These are phyloP conservation scores for Sinelater perroti DNA, from an alignment of 2,888 invertebrate genomes.

Conservation along the genomic window DNA sequence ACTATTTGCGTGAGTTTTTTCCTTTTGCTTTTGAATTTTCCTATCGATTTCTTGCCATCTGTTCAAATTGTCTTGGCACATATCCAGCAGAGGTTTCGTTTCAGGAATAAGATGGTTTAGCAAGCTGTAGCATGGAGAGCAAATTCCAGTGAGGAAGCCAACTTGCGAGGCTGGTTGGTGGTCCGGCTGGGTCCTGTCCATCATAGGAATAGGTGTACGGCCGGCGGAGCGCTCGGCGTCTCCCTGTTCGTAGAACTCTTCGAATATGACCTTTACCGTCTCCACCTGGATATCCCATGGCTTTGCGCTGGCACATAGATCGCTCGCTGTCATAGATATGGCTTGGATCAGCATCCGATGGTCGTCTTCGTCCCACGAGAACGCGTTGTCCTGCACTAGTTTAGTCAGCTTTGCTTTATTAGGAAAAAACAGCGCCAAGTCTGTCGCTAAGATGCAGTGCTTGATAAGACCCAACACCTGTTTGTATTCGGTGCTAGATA, in stretches of 20 bases:
- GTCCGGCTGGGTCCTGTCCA: conserved; percentile 70
- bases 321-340: conserved; percentile 84
- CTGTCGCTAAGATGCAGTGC: conserved; percentile 86
- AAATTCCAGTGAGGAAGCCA: conserved; percentile 82
- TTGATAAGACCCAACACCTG: conserved; percentile 78
- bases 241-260: conserved; percentile 81
- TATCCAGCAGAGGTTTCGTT: conserved; percentile 74
- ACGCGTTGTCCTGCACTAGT: conserved; percentile 64
- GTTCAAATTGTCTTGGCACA: conserved; percentile 70
- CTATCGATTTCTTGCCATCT: conserved; percentile 66
- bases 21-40: conserved; percentile 42
- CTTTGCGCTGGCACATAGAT: conserved; percentile 84
- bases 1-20: not conserved
- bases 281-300: conserved; percentile 84
- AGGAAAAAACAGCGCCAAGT: conserved; percentile 82
- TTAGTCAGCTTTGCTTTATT: conserved; percentile 72
- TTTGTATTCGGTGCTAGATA: conserved; percentile 78
- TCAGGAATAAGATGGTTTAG: conserved; percentile 74
- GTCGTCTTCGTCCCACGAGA: conserved; percentile 71
- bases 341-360: conserved; percentile 78
- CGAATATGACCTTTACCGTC: conserved; percentile 81
- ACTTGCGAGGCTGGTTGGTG: conserved; percentile 83
- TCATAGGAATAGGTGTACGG: conserved; percentile 78
- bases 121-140: conserved; percentile 81
- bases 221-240: conserved; percentile 64